phyloP scores from a whole-genome alignment of 2,888 invertebrate genomes.

The Caenorhabditis sinica region DNA sequence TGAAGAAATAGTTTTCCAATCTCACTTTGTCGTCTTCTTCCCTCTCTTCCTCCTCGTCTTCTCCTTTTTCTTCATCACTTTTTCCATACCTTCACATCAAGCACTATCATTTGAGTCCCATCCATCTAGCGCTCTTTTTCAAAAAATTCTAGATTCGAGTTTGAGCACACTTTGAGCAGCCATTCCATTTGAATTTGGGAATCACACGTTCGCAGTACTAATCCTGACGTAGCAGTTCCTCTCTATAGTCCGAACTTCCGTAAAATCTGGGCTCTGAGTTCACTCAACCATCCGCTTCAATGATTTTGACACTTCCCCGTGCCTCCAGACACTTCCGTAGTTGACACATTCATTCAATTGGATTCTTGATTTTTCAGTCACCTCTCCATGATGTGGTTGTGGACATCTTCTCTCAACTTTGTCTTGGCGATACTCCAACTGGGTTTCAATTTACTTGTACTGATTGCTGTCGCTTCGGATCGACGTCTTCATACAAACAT shows the following conservation, averaged over 20 bases:
- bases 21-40: conserved; percentile 52
- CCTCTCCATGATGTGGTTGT: conserved; percentile 67
- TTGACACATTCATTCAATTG: neutral
- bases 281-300: conserved; percentile 37
- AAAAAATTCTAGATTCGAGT: neutral
- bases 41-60: neutral
- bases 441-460: conserved; percentile 71
- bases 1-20: conserved; percentile 49
- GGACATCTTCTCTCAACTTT: conserved; percentile 73
- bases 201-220: neutral
- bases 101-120: conserved; percentile 20
- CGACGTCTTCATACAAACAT: conserved; percentile 70
- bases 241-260: conserved; percentile 19
- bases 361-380: conserved; percentile 25
- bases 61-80: conserved; percentile 13
- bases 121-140: neutral
- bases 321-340: conserved; percentile 33
- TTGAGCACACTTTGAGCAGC: neutral
- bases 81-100: conserved; percentile 3
- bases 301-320: conserved; percentile 34
- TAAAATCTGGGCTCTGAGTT: conserved; percentile 20
- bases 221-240: neutral
- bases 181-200: neutral
- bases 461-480: conserved; percentile 69
- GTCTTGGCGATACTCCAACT: conserved; percentile 73